These are phyloP conservation scores for Thunnus thynnus DNA, from an alignment of 2,113 vertebrate genomes.

Conservation along the genomic window DNA sequence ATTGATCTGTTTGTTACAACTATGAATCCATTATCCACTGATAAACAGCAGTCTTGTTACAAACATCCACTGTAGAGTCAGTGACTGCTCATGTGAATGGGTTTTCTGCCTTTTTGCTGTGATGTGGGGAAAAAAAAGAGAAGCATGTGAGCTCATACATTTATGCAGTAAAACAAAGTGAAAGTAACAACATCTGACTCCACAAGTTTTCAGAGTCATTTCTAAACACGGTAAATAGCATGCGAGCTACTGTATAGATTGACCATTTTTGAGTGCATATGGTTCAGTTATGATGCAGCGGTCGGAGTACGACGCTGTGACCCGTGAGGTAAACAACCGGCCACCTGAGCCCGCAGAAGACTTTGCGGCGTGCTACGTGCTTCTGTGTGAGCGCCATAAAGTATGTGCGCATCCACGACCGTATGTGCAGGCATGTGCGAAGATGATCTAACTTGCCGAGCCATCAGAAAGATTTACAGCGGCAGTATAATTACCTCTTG, in stretches of 20 bases:
- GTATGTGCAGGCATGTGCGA: conserved; percentile 22
- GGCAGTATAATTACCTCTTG: conserved; percentile 70
- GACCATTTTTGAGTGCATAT: conserved; percentile 9
- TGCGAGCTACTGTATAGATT: neutral
- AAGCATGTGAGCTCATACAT: neutral
- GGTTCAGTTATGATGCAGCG: conserved; percentile 25
- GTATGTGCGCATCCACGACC: conserved; percentile 48
- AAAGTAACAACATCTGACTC: neutral
- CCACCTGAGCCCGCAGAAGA: conserved; percentile 67
- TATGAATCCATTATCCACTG: neutral
- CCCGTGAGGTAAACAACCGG: conserved; percentile 52
- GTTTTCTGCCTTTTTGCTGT: neutral
- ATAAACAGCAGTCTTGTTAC: neutral
- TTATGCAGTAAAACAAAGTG: neutral
- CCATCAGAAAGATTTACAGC: conserved; percentile 59
- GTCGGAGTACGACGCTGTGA: neutral
- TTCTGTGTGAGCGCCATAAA: conserved; percentile 38
- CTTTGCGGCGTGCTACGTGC: conserved; percentile 9
- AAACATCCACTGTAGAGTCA: neutral
- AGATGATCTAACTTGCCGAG: conserved; percentile 55
- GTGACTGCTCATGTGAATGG: neutral
- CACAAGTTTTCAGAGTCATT: neutral
- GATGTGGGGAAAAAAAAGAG: neutral
- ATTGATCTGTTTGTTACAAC: neutral
- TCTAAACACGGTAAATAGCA: neutral